Conservation (phyloP, 2,888 invertebrate genomes). For the Orchesella flavescens region DNA sequence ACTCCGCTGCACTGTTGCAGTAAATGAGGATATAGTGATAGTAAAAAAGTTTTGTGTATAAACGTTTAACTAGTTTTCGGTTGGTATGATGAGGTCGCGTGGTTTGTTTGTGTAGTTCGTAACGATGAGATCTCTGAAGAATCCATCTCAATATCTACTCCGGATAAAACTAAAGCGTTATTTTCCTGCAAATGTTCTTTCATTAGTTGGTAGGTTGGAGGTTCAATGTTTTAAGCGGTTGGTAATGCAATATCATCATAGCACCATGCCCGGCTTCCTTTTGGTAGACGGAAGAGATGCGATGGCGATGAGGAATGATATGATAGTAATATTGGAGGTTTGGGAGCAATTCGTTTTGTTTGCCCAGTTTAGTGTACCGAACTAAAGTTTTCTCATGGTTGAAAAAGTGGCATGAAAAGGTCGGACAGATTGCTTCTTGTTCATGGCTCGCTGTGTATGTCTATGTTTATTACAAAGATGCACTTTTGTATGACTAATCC, state of each 20-base stretch:
- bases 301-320: conserved; percentile 40
- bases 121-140: conserved; percentile 19
- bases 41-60: conserved; percentile 23
- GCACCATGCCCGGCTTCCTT: not conserved
- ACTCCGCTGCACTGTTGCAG: not conserved
- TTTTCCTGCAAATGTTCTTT: too few species aligned
- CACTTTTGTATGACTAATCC: too few species aligned
- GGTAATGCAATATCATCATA: too few species aligned
- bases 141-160: not conserved
- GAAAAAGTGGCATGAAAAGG: conserved; percentile 5
- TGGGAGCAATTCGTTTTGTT: conserved; percentile 55
- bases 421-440: not conserved
- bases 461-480: too few species aligned
- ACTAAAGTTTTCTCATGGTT: conserved; percentile 2
- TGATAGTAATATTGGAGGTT: conserved; percentile 54
- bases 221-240: too few species aligned
- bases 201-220: too few species aligned
- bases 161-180: too few species aligned
- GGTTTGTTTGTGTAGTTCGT: conserved; percentile 31
- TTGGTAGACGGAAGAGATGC: not conserved
- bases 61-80: conserved; percentile 5
- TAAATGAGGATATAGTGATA: not conserved
- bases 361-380: conserved; percentile 32
- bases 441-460: too few species aligned
- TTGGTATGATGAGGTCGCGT: conserved; percentile 21